Conservation (phyloP, 1,140 invertebrate species). For the Penaeus vannamei region DNA sequence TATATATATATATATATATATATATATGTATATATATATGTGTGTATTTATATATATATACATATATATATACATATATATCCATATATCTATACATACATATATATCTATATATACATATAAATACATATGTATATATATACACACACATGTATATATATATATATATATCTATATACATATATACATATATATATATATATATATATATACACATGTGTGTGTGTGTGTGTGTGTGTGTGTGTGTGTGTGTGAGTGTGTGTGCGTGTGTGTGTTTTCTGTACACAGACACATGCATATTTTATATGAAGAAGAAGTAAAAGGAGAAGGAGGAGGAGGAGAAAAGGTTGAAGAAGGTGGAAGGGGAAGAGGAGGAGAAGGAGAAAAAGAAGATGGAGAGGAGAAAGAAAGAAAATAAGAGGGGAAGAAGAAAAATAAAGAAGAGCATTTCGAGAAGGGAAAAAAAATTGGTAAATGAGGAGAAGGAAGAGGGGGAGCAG, state of each 20-base stretch:
- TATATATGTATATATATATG: neutral
- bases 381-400: too few relatives aligned
- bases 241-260: neutral
- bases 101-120: neutral
- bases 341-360: too few relatives aligned
- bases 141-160: conserved; percentile 33
- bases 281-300: neutral
- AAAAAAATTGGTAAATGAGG: neutral
- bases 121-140: conserved; percentile 26
- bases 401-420: neutral
- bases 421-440: neutral
- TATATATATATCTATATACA: conserved; percentile 7
- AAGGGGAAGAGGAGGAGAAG: too few relatives aligned
- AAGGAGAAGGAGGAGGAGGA: too few relatives aligned
- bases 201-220: neutral
- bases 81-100: neutral
- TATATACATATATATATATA: neutral
- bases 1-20: neutral
- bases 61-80: neutral
- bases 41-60: neutral
- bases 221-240: neutral
- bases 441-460: neutral
- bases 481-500: neutral
- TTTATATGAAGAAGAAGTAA: neutral
- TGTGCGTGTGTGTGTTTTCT: too few relatives aligned